Evolutionary conservation across 2,888 invertebrate genomes (phyloP), one percentile per base, ranked within the genome.

Genomic region (Ferdinandea cuprea): DNA sequence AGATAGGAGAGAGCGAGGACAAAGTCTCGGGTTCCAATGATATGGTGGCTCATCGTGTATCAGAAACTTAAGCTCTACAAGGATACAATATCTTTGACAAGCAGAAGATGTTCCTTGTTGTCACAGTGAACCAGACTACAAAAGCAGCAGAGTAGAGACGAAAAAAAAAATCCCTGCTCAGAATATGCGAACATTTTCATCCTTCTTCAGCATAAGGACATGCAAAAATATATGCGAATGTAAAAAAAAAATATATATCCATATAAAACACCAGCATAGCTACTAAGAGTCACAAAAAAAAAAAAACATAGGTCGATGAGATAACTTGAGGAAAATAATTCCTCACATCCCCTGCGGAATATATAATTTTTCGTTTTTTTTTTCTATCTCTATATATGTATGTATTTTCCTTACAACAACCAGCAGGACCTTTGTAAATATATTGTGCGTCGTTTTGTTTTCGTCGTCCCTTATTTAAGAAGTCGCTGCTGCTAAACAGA

Each of bases 31-130:
- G 72, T 73, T 83, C 56, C 83, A 83, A 78, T 83, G 83, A 83
- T 83, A 83, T 68, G 72, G 72, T 83, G 83, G 68, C 77, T 77
- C 83, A 77, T 78, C 78, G 68, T 83, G 83, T 83, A 83, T 78
- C 83, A 83, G 83, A 78, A 78, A 83, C 83, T 83, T 77, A 83
- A 83, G 83, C 83, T 77, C 77, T 78, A 59, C 72, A 78, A 83
- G 83, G 83, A 83, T 77, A 83, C 83, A 83, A 83, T 83, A 83
- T 83, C 83, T 83, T 83, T 83, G 83, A 83, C 83, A 83, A 83
- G 83, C 83, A 83, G 83, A 83, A 83, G 83, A 83, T 83, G 83
- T 83, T 83, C 50, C 77, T 63, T 61, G 83, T 83, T 83, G 83
- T 83, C 83, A 83, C 83, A 83, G 77, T 78, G 77, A 83, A 72